A percentile compares a stretch with the other conserved stretches of the same genome.
Evolutionary conservation across 2,797 vertebrate species (phyloP).

Genomic region (Xerus rutilus): DNA sequence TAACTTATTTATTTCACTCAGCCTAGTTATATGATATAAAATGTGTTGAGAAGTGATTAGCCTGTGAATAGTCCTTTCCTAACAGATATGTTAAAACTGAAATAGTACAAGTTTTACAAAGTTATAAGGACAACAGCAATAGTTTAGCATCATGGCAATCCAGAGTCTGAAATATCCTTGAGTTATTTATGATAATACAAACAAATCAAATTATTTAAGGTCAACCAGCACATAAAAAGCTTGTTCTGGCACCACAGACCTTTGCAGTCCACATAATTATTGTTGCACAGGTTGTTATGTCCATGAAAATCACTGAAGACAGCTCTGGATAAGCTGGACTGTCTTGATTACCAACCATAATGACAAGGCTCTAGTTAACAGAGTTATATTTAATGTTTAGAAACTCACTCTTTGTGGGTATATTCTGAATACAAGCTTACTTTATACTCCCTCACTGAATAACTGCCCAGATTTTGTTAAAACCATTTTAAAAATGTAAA

Average conservation of each 20-base stretch:
- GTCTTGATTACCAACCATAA: not conserved
- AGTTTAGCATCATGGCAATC: not conserved
- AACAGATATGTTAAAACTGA: not conserved
- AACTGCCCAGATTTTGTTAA: not conserved
- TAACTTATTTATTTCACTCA: not conserved
- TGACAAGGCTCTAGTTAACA: not conserved
- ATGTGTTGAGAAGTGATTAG: not conserved
- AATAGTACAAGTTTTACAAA: not conserved
- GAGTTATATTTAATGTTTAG: not conserved
- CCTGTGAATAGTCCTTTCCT: not conserved
- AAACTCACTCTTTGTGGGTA: not conserved
- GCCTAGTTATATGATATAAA: not conserved
- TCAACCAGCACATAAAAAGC: not conserved
- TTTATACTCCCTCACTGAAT: not conserved
- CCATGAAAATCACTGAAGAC: not conserved
- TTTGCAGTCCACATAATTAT: not conserved
- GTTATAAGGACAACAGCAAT: not conserved
- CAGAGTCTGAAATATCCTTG: not conserved
- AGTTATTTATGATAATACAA: too few relatives aligned
- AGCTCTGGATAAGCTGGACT: not conserved
- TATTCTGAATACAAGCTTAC: not conserved
- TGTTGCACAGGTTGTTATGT: not conserved
- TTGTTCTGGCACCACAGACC: not conserved
- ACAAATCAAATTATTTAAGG: not conserved
- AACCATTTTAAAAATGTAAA: not conserved